Evolutionary conservation across 1,140 invertebrate species (phyloP).

Genomic region (Drosophila erecta): DNA sequence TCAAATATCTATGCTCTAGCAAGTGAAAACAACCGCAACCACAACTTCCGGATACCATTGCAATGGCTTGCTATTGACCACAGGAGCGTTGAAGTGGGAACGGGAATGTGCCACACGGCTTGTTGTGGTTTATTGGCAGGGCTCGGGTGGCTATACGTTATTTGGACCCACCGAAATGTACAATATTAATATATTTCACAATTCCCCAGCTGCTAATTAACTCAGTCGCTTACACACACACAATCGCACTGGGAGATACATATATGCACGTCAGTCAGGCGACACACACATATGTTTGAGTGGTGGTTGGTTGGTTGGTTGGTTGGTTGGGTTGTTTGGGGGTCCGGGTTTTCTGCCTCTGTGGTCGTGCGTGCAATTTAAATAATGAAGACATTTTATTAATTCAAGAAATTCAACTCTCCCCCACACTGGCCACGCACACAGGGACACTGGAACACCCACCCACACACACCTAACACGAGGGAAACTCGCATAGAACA

Average conservation of each 20-base stretch:
- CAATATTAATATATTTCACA: constrained; percentile 83
- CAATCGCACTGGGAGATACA: constrained; percentile 25
- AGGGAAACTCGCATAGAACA: constrained; percentile 6
- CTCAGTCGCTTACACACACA: constrained; percentile 48
- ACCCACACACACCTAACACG: not conserved
- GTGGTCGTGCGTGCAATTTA: constrained; percentile 80
- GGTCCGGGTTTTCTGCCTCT: constrained; percentile 33
- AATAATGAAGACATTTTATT: constrained; percentile 83
- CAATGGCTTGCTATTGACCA: constrained; percentile 15
- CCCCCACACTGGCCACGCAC: constrained; percentile 47
- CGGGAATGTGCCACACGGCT: constrained; percentile 32
- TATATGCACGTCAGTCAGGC: constrained; percentile 47
- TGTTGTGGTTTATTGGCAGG: constrained; percentile 15
- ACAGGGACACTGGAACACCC: constrained; percentile 26
- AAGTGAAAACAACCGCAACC: not conserved
- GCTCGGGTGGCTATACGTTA: not conserved
- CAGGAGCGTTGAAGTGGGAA: constrained; percentile 49
- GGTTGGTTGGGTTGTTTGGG: not conserved
- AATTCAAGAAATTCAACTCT: constrained; percentile 81
- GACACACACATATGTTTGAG: constrained; percentile 49
- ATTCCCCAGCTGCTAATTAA: constrained; percentile 82
- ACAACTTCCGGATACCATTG: not conserved
- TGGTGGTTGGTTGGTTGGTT: not conserved
- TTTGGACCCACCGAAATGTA: constrained; percentile 68
- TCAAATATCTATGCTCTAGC: constrained; percentile 1